These are phyloP conservation scores for Ectemnius lituratus DNA, from an alignment of 2,888 invertebrate species.

Conservation along the genomic window DNA sequence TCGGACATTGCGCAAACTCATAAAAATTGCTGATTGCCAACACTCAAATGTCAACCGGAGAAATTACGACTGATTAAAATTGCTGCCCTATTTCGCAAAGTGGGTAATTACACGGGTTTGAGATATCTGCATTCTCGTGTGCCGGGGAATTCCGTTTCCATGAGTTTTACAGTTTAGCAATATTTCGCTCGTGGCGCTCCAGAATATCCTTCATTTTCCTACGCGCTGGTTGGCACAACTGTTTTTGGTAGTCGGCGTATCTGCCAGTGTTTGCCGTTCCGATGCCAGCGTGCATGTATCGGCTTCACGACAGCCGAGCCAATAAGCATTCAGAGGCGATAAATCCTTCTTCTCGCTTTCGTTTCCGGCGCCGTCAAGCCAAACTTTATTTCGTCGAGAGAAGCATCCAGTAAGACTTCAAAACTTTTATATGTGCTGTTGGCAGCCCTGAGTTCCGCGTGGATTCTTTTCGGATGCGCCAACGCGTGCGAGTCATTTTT, in stretches of 20 bases:
- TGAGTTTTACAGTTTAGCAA: constrained; percentile 27
- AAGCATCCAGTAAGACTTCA: not conserved
- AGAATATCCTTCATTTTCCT: too few relatives aligned
- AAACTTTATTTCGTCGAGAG: constrained; percentile 39
- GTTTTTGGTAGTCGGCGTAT: constrained; percentile 35
- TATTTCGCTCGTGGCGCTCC: constrained; percentile 11
- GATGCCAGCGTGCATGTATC: constrained; percentile 44
- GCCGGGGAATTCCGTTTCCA: too few relatives aligned
- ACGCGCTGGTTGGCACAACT: constrained; percentile 25
- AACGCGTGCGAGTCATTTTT: not conserved
- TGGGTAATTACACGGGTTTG: too few relatives aligned
- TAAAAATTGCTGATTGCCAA: too few relatives aligned
- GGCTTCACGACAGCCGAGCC: constrained; percentile 41
- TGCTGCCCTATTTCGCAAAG: too few relatives aligned
- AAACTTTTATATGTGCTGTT: constrained; percentile 31
- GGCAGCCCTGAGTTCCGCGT: constrained; percentile 14
- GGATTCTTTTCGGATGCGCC: constrained; percentile 7
- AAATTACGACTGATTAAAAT: too few relatives aligned
- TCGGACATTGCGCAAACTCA: too few relatives aligned
- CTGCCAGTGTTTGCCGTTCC: constrained; percentile 43
- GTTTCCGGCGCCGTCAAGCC: constrained; percentile 33
- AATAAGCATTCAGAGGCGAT: constrained; percentile 55
- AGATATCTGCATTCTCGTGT: too few relatives aligned
- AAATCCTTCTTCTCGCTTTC: constrained; percentile 50
- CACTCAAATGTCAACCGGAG: too few relatives aligned